Percentiles rank a stretch among this genome's conserved stretches.
Conservation (phyloP, 1,140 invertebrate genomes). For the Propsilocerus akamusi region DNA sequence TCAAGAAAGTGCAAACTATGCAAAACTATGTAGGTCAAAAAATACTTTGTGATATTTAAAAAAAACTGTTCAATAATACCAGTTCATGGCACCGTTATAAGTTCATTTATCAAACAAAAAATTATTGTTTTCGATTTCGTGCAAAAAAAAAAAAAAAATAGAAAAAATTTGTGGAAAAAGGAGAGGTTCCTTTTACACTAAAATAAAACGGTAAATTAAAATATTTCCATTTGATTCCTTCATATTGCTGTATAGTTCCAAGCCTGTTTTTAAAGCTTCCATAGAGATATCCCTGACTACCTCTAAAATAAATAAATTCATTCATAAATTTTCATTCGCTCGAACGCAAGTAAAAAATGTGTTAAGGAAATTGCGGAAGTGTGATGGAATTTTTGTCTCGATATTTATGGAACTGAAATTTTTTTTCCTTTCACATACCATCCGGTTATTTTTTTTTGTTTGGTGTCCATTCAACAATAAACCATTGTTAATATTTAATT, state of each 20-base stretch:
- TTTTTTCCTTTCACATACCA: too few relatives aligned
- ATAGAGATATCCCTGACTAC: neutral
- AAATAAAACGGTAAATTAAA: neutral
- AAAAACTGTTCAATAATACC: too few relatives aligned
- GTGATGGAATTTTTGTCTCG: neutral
- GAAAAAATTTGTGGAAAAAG: neutral
- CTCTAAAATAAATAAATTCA: conserved; percentile 1
- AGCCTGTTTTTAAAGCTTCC: neutral
- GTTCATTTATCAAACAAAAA: too few relatives aligned
- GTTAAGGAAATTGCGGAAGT: neutral
- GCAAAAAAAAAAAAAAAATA: neutral
- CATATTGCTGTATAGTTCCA: too few relatives aligned
- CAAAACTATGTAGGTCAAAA: too few relatives aligned
- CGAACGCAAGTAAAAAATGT: neutral
- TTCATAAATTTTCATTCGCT: neutral
- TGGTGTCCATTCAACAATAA: too few relatives aligned
- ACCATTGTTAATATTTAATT: too few relatives aligned
- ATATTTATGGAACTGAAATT: neutral
- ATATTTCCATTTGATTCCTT: neutral
- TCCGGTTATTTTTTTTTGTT: too few relatives aligned
- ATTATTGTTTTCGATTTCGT: neutral
- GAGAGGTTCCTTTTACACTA: neutral
- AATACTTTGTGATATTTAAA: too few relatives aligned
- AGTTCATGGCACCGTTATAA: too few relatives aligned
- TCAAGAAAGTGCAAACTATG: too few relatives aligned